phyloP scores from a whole-genome alignment of 2,113 vertebrate genomes.

The Corythoichthys haematopterus region DNA sequence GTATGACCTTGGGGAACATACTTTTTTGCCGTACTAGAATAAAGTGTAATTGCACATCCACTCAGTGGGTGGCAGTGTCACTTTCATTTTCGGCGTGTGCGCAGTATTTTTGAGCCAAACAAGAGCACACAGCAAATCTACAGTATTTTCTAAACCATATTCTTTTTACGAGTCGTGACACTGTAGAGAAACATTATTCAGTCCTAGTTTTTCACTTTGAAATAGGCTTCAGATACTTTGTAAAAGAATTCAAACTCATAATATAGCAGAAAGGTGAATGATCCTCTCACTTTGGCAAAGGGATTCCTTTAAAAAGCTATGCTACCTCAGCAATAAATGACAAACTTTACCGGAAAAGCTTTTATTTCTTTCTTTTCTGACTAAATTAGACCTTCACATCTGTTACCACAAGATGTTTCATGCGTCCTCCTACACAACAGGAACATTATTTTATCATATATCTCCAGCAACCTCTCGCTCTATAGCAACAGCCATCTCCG shows the following conservation, averaged over 20 bases:
- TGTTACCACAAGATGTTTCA: slow-evolving; percentile 6
- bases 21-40: too few species aligned
- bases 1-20: too few species aligned
- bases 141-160: not conserved
- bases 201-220: slow-evolving; percentile 22
- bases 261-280: not conserved
- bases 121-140: too few species aligned
- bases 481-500: slow-evolving; percentile 26
- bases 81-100: too few species aligned
- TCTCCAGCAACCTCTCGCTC: slow-evolving; percentile 25
- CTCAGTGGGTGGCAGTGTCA: too few species aligned
- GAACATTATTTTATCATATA: slow-evolving; percentile 39
- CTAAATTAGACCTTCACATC: slow-evolving; percentile 4
- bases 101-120: too few species aligned
- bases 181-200: slow-evolving; percentile 15
- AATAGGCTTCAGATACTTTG: not conserved
- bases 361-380: slow-evolving; percentile 1
- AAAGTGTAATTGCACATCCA: too few species aligned
- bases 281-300: slow-evolving; percentile 14
- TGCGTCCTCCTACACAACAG: slow-evolving; percentile 43
- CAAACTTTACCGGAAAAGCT: slow-evolving; percentile 3
- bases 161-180: not conserved
- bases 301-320: slow-evolving; percentile 8
- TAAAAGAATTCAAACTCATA: slow-evolving; percentile 19
- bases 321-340: slow-evolving; percentile 24